These are phyloP conservation scores for Hypanus sabinus DNA, from an alignment of 2,113 vertebrate genomes.

Conservation along the genomic window DNA sequence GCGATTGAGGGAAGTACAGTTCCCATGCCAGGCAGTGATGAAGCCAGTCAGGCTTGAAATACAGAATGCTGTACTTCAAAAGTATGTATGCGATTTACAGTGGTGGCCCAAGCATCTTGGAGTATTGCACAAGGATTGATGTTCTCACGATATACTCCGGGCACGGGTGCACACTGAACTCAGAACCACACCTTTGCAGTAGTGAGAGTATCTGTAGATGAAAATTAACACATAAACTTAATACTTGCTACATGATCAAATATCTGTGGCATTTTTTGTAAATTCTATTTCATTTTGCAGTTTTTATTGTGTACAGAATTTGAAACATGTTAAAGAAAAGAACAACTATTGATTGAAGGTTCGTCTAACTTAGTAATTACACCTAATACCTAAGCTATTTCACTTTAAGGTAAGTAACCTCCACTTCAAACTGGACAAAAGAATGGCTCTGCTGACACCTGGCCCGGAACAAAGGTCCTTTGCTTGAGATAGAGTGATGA, in stretches of 20 bases:
- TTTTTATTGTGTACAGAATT: not conserved
- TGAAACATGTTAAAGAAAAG: not conserved
- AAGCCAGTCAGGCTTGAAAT: too few relatives aligned
- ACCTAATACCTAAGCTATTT: not conserved
- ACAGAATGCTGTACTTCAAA: too few relatives aligned
- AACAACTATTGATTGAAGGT: not conserved
- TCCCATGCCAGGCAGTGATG: too few relatives aligned
- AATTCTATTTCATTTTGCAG: not conserved
- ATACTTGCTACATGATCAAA: not conserved
- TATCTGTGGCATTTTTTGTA: not conserved
- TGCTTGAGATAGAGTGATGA: slow-evolving; percentile 1
- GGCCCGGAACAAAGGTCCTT: not conserved
- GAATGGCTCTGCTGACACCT: not conserved
- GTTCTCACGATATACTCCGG: too few relatives aligned
- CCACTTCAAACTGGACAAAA: slow-evolving; percentile 18
- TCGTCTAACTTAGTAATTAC: not conserved
- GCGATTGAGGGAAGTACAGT: too few relatives aligned
- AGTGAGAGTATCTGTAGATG: not conserved
- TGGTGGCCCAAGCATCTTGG: too few relatives aligned
- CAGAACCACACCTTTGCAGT: not conserved
- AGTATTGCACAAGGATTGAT: too few relatives aligned
- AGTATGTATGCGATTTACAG: too few relatives aligned
- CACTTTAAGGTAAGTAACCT: slow-evolving; percentile 5
- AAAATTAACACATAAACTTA: too few relatives aligned
- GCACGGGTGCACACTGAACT: too few relatives aligned